Conservation (phyloP, 2,113 vertebrate genomes). For the Procavia capensis region DNA sequence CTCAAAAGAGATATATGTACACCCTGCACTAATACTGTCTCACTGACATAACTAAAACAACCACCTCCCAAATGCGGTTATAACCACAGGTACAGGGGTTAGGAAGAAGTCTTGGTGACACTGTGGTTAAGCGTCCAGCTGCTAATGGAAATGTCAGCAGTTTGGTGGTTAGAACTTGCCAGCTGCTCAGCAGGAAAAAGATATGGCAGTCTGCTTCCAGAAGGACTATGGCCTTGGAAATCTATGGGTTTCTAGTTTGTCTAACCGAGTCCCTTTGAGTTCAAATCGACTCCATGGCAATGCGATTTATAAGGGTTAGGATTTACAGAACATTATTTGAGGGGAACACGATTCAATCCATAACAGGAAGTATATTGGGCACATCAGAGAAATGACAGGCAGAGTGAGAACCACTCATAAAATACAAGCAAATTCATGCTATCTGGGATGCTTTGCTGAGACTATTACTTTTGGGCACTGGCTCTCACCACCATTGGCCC, state of each 20-base stretch:
- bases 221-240: background rate
- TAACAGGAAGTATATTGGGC: background rate
- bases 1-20: background rate
- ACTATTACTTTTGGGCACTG: background rate
- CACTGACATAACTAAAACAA: background rate
- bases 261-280: background rate
- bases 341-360: background rate
- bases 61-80: background rate
- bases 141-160: too few relatives aligned
- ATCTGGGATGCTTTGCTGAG: background rate
- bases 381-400: background rate
- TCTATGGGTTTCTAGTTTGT: background rate
- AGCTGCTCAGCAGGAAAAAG: background rate
- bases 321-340: background rate
- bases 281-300: background rate
- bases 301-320: background rate
- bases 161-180: background rate
- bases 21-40: background rate
- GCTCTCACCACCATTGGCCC: background rate
- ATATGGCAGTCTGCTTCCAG: background rate
- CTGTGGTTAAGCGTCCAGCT: too few relatives aligned
- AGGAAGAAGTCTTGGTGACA: background rate
- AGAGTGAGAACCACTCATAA: background rate
- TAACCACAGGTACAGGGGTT: background rate
- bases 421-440: background rate